Percentiles rank a stretch among this genome's conserved stretches.
Conservation (phyloP, 2,888 invertebrate species). For the Volucella bombylans region DNA sequence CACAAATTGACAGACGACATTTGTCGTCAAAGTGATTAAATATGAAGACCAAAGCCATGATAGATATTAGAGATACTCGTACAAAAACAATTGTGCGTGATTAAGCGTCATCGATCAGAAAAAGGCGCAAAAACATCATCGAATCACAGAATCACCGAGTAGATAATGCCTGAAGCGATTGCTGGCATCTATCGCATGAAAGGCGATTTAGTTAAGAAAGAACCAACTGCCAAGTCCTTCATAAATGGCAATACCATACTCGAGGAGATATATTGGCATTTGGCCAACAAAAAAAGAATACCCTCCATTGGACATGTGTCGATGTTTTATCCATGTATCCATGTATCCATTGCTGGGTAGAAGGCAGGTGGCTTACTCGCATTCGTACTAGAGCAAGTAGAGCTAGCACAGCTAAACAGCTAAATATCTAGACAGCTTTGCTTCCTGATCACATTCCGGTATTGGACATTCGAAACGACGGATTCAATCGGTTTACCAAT, state of each 20-base stretch:
- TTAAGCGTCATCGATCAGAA: conserved; percentile 22
- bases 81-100: conserved; percentile 10
- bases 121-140: conserved; percentile 22
- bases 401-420: conserved; percentile 3
- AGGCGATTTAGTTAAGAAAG: too few species aligned
- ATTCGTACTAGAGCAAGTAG: neutral
- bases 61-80: neutral
- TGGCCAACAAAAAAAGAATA: conserved; percentile 49
- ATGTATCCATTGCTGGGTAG: conserved; percentile 16
- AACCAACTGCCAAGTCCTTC: neutral
- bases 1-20: conserved; percentile 57
- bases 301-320: conserved; percentile 35
- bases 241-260: conserved; percentile 46
- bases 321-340: conserved; percentile 9
- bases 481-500: conserved; percentile 70
- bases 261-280: conserved; percentile 4
- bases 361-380: conserved; percentile 61
- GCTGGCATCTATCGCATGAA: conserved; percentile 15
- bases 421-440: conserved; percentile 25
- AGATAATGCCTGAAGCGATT: conserved; percentile 32
- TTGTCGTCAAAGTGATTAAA: conserved; percentile 47
- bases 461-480: conserved; percentile 65
- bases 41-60: conserved; percentile 31
- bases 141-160: conserved; percentile 1
- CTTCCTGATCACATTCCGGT: conserved; percentile 62